phyloP scores from a whole-genome alignment of 2,113 vertebrate species.

The Paralichthys olivaceus region DNA sequence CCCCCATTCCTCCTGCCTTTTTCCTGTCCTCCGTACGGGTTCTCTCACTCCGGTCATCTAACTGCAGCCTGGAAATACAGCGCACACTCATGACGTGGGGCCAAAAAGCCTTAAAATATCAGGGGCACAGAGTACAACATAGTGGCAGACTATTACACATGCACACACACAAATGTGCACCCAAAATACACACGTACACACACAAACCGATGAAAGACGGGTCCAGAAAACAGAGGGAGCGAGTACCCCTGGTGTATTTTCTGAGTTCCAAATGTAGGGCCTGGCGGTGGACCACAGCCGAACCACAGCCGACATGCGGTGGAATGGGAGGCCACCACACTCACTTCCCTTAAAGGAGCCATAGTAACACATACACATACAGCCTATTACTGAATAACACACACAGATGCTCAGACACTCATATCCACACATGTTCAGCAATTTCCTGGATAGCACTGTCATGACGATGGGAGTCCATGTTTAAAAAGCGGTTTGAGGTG shows the following conservation, averaged over 20 bases:
- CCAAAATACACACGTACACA: slow-evolving; percentile 61
- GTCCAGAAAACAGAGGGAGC: slow-evolving; percentile 72
- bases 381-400: slow-evolving; percentile 4
- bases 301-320: slow-evolving; percentile 79
- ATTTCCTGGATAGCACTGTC: slow-evolving; percentile 74
- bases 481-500: slow-evolving; percentile 76
- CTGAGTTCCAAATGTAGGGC: slow-evolving; percentile 78
- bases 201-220: slow-evolving; percentile 71
- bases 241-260: slow-evolving; percentile 73
- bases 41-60: slow-evolving; percentile 70
- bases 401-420: slow-evolving; percentile 31
- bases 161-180: slow-evolving; percentile 40
- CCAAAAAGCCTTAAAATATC: slow-evolving; percentile 77
- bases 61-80: slow-evolving; percentile 74
- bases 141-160: slow-evolving; percentile 45
- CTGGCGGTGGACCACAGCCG: slow-evolving; percentile 76
- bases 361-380: slow-evolving; percentile 50
- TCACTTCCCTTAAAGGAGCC: slow-evolving; percentile 76
- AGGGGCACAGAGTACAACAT: slow-evolving; percentile 73
- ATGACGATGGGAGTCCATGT: slow-evolving; percentile 73
- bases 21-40: slow-evolving; percentile 65
- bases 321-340: slow-evolving; percentile 73
- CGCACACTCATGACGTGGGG: slow-evolving; percentile 63
- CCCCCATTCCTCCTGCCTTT: slow-evolving; percentile 72
- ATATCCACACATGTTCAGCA: slow-evolving; percentile 61